A percentile compares a stretch with the other conserved stretches of the same genome.
Conservation (phyloP, 1,140 invertebrate genomes). For the Plectrocnemia conspersa region DNA sequence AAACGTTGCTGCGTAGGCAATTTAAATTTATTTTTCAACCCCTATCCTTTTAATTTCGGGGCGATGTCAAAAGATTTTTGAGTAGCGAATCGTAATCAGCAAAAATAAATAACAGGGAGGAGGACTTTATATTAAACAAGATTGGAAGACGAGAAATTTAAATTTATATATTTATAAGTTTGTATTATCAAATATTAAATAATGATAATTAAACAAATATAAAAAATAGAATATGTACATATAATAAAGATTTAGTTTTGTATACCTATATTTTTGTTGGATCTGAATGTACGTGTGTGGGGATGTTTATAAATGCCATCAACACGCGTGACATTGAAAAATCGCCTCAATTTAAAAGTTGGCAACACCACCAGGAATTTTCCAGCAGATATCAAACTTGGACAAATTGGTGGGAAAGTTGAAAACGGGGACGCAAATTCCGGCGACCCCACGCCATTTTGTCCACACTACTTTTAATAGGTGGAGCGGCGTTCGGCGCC, state of each 20-base stretch:
- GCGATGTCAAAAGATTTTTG: slow-evolving; percentile 30
- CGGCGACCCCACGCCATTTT: slow-evolving; percentile 11
- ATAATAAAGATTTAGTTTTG: background rate
- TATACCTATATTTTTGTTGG: background rate
- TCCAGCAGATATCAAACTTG: slow-evolving; percentile 19
- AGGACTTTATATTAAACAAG: slow-evolving; percentile 22
- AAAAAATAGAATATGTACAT: background rate
- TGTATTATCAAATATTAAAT: no score
- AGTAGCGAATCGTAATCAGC: slow-evolving; percentile 24
- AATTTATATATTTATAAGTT: no score
- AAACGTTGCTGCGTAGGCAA: slow-evolving; percentile 14
- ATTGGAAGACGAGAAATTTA: no score
- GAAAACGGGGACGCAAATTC: slow-evolving; percentile 14
- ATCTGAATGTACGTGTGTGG: background rate
- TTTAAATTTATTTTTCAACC: slow-evolving; percentile 29
- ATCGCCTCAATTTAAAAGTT: slow-evolving; percentile 35
- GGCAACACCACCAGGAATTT: slow-evolving; percentile 14
- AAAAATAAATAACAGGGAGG: slow-evolving; percentile 28
- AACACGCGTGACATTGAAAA: slow-evolving; percentile 29
- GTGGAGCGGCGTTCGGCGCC: background rate
- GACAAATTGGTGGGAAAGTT: slow-evolving; percentile 26
- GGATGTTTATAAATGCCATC: background rate
- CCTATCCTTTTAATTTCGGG: slow-evolving; percentile 19
- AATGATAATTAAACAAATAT: no score
- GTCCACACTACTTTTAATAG: background rate